Evolutionary conservation across 1,140 invertebrate species (phyloP).

Genomic region (Zaprionus camerounensis): DNA sequence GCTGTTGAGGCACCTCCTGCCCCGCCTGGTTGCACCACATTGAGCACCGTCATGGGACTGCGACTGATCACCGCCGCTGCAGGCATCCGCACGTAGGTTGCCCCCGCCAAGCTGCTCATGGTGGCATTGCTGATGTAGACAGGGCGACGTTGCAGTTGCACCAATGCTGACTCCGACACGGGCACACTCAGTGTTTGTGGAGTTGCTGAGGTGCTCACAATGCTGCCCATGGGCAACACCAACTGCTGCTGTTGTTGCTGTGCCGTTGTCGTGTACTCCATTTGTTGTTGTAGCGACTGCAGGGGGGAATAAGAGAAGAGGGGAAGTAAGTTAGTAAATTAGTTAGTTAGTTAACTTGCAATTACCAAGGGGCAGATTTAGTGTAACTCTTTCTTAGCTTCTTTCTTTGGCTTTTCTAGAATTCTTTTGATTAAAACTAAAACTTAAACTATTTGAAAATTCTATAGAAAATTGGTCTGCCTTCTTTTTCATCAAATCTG

Average conservation of each 20-base stretch:
- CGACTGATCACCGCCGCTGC: slow-evolving; percentile 74
- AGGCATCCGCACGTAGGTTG: slow-evolving; percentile 77
- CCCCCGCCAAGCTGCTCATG: slow-evolving; percentile 60
- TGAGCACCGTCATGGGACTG: slow-evolving; percentile 80
- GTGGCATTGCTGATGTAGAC: slow-evolving; percentile 79
- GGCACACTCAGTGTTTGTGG: slow-evolving; percentile 66
- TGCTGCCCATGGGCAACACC: slow-evolving; percentile 69
- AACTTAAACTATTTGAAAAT: no score
- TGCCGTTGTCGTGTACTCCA: slow-evolving; percentile 61
- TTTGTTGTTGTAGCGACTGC: slow-evolving; percentile 48
- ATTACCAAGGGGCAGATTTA: not conserved
- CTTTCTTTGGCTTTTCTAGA: not conserved
- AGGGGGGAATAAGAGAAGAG: not conserved
- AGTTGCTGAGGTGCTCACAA: slow-evolving; percentile 73
- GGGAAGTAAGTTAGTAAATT: not conserved
- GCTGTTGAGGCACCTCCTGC: slow-evolving; percentile 52
- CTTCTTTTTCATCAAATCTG: no score
- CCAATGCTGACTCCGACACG: slow-evolving; percentile 73
- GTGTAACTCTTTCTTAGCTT: no score
- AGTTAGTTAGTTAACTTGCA: not conserved
- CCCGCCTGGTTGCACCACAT: slow-evolving; percentile 77
- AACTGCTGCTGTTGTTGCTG: slow-evolving; percentile 36
- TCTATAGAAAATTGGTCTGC: no score
- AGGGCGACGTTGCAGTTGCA: slow-evolving; percentile 76
- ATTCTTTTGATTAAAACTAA: no score